Evolutionary conservation across 2,888 invertebrate genomes (phyloP), one percentile per base, ranked within the genome.

Genomic region (Andrena marginata): DNA sequence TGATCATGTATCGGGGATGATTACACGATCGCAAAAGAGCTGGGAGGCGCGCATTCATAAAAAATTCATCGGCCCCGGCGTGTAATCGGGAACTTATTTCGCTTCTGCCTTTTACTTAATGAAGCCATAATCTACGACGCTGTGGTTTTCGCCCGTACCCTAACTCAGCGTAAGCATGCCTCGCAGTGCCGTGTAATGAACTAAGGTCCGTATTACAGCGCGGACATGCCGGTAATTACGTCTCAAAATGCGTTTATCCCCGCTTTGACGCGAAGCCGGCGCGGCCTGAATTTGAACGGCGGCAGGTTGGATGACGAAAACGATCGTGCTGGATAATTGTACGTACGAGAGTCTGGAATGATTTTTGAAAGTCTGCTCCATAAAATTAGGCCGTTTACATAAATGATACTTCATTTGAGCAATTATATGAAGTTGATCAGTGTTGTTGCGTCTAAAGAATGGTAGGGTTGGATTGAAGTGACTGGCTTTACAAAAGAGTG

Each of bases 1-100:
- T 82, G 84, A 87, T 85, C 75, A 75, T 75, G 73, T 72, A 82
- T 76, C 71, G 35, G 49, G 77, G 60, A 86, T 85, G 80, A 88
- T 88, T 87, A 76, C 76, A 82, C 74, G 79, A 75, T 71, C 81
- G 80, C 64, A 54, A 31, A 68, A 26, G 51, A 31, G 64, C 51
- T 56, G 42, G 33, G 65, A 54, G 13, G 56, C 29, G 35, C 10
- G 65, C 64, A 62, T 68, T 82, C 64, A 68, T 64, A 78, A 80
- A 68, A 80, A 84, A 84, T 76, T 68, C 64, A 86, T 86, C 75
- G 76, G 65, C 62, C 67, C 54, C 67, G 26, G 48, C 72, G 56
- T 80, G 81, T 69, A 79, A 79, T 79, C 54, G 63, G 16, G 33
- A 56, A 51, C 48, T 60, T 67, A 62, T 56, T 67, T 72, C 51